phyloP scores from a whole-genome alignment of 2,888 invertebrate species.

The Hirtodrosophila trivittata region DNA sequence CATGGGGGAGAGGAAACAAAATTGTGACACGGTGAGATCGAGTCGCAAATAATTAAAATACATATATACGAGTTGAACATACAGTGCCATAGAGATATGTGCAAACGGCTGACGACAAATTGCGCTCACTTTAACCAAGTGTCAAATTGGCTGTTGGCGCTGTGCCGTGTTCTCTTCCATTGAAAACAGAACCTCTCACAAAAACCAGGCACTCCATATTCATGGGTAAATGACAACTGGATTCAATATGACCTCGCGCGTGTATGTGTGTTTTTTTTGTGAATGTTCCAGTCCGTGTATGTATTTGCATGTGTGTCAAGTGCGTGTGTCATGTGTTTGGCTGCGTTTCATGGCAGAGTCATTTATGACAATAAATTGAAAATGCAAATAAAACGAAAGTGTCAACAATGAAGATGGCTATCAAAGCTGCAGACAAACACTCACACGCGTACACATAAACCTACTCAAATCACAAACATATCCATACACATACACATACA shows the following conservation, averaged over 20 bases:
- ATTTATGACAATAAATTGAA: constrained; percentile 78
- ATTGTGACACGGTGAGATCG: constrained; percentile 6
- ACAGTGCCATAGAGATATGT: constrained; percentile 58
- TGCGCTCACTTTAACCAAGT: constrained; percentile 71
- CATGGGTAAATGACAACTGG: constrained; percentile 17
- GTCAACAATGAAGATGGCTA: constrained; percentile 52
- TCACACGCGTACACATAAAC: constrained; percentile 15
- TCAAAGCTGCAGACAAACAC: constrained; percentile 47
- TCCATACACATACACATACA: constrained; percentile 32
- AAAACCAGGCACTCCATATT: constrained; percentile 49
- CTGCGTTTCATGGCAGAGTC: constrained; percentile 61
- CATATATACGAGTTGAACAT: constrained; percentile 34
- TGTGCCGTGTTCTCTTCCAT: constrained; percentile 9
- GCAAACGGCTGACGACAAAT: constrained; percentile 68
- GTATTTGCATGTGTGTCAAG: constrained; percentile 72
- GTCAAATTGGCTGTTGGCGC: constrained; percentile 65
- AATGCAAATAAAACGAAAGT: constrained; percentile 77
- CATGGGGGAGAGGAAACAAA: neutral
- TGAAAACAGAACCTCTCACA: constrained; percentile 8
- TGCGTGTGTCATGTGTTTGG: constrained; percentile 43
- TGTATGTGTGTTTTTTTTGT: constrained; percentile 7
- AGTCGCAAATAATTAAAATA: constrained; percentile 69
- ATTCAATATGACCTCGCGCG: neutral
- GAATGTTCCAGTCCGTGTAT: constrained; percentile 26
- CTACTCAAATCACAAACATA: constrained; percentile 17